A percentile compares a stretch with the other conserved stretches of the same genome.
phyloP scores from a whole-genome alignment of 2,888 invertebrate species.

The Cacoxenus indagator region DNA sequence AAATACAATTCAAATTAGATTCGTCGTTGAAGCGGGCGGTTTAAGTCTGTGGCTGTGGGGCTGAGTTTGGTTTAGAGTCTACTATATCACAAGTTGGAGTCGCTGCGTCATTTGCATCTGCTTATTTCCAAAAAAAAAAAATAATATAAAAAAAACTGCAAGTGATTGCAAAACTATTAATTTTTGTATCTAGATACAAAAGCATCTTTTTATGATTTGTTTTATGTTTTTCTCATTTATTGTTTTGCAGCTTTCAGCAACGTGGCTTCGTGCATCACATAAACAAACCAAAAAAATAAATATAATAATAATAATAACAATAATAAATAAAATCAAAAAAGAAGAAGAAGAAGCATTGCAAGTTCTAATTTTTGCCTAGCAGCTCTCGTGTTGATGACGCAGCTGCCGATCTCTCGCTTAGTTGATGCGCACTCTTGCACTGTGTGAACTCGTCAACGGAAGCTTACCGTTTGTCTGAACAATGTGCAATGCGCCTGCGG shows the following conservation, averaged over 20 bases:
- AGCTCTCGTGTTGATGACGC: not conserved
- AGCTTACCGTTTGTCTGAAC: slow-evolving; percentile 59
- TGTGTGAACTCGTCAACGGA: slow-evolving; percentile 57
- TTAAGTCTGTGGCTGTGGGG: not conserved
- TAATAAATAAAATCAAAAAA: too few species aligned
- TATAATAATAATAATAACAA: too few species aligned
- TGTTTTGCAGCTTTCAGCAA: not conserved
- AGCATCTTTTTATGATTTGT: not conserved
- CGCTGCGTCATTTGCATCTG: not conserved
- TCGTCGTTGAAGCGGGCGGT: too few species aligned
- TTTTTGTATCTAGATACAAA: too few species aligned
- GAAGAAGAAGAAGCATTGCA: too few species aligned
- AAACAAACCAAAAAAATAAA: too few species aligned
- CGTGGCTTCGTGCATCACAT: not conserved
- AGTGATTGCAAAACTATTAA: slow-evolving; percentile 9
- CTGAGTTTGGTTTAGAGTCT: too few species aligned
- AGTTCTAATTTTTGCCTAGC: too few species aligned
- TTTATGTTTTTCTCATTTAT: not conserved
- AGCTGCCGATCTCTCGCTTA: not conserved
- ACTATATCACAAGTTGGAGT: too few species aligned
- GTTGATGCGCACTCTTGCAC: slow-evolving; percentile 38
- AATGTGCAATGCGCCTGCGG: not conserved
- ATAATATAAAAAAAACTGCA: too few species aligned
- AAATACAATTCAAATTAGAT: not conserved
- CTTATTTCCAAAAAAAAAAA: not conserved